Conservation (phyloP, 2,888 invertebrate genomes). For the Thymelicus lineola region DNA sequence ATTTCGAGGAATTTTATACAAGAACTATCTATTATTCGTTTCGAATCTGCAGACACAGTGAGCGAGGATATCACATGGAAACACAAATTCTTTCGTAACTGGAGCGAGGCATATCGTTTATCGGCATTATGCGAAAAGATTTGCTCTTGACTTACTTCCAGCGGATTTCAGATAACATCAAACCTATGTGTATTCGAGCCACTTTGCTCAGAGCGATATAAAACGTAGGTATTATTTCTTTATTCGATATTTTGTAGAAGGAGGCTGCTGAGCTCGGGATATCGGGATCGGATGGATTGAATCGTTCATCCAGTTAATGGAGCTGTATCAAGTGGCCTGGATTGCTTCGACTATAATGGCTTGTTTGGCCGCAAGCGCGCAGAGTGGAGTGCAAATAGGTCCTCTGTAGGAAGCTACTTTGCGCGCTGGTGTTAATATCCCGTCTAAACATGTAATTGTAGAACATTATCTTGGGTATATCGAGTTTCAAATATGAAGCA, state of each 20-base stretch:
- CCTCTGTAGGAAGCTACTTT: too few relatives aligned
- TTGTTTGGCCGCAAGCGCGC: too few relatives aligned
- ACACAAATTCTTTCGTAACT: constrained; percentile 5
- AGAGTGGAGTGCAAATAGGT: too few relatives aligned
- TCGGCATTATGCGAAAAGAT: constrained; percentile 9
- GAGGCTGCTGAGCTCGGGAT: background rate
- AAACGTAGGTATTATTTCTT: background rate
- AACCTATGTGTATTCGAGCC: background rate
- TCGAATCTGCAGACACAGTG: background rate
- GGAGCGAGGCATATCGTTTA: constrained; percentile 6
- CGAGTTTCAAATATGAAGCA: too few relatives aligned
- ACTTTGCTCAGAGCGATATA: background rate
- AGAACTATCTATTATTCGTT: background rate
- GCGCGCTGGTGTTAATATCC: too few relatives aligned
- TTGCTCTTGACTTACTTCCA: constrained; percentile 5
- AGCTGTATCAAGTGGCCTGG: too few relatives aligned
- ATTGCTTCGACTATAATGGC: too few relatives aligned
- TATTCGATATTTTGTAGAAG: background rate
- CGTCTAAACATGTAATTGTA: too few relatives aligned
- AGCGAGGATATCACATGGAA: background rate
- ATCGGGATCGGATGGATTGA: background rate
- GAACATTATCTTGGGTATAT: too few relatives aligned
- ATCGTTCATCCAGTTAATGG: background rate
- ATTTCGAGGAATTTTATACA: too few relatives aligned
- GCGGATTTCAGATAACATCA: constrained; percentile 8